These are phyloP conservation scores for Baronia brevicornis DNA, from an alignment of 2,888 invertebrate species.

Conservation along the genomic window DNA sequence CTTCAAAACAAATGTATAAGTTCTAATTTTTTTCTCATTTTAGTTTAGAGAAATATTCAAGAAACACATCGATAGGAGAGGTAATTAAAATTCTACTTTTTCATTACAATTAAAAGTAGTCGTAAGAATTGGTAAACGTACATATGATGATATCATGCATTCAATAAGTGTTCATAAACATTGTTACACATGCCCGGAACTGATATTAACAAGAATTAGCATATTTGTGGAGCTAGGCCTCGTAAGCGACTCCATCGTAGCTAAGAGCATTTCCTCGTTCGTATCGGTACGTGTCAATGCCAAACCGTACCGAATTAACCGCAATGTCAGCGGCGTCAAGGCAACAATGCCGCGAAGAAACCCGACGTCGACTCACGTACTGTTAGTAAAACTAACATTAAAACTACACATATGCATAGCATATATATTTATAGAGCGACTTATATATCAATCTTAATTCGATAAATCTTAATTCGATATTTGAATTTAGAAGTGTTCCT, in stretches of 20 bases:
- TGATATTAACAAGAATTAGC: constrained; percentile 16
- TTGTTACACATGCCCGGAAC: constrained; percentile 9
- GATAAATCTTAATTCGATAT: too few species aligned
- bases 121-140: too few species aligned
- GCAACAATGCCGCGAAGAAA: constrained; percentile 48
- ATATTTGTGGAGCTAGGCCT: constrained; percentile 17
- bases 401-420: constrained; percentile 2
- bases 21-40: too few species aligned
- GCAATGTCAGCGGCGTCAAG: constrained; percentile 59
- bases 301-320: constrained; percentile 59
- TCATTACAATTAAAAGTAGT: too few species aligned
- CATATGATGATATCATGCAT: too few species aligned
- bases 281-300: constrained; percentile 65
- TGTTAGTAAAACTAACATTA: constrained; percentile 1
- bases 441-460: too few species aligned
- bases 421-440: too few species aligned
- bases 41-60: too few species aligned
- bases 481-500: too few species aligned
- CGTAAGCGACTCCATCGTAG: constrained; percentile 32
- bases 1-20: too few species aligned
- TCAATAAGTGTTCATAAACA: constrained; percentile 7
- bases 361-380: constrained; percentile 14
- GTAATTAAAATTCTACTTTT: too few species aligned
- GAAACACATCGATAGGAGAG: too few species aligned
- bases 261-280: constrained; percentile 58